A percentile compares a stretch with the other conserved stretches of the same genome.
Conservation (phyloP, 1,140 invertebrate species). For the Potamilus streckersoni region DNA sequence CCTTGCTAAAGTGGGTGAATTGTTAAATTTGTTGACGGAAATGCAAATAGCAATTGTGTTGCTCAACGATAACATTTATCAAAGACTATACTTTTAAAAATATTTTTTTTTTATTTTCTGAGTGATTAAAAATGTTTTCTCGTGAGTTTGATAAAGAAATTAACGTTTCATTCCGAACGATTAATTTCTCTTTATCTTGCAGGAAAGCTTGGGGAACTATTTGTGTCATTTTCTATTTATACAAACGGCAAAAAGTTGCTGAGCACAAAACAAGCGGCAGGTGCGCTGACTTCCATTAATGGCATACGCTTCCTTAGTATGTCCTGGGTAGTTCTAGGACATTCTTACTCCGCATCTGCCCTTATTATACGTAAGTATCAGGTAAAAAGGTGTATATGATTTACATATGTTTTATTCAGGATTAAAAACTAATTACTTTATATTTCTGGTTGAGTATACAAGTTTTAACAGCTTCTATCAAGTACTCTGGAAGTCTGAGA, state of each 20-base stretch:
- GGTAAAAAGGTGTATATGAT: no score
- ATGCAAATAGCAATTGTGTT: background rate
- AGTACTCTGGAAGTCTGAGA: no score
- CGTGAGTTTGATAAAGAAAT: background rate
- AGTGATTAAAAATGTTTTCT: background rate
- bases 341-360: slow-evolving; percentile 71
- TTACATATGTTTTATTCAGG: no score
- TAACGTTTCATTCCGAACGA: background rate
- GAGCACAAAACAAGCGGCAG: slow-evolving; percentile 33
- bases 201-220: slow-evolving; percentile 35
- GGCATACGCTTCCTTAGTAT: slow-evolving; percentile 79
- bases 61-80: background rate
- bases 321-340: slow-evolving; percentile 92
- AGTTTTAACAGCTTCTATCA: no score
- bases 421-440: no score
- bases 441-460: no score
- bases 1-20: no score
- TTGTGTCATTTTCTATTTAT: slow-evolving; percentile 50
- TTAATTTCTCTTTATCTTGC: background rate
- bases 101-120: background rate
- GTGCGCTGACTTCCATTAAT: slow-evolving; percentile 40
- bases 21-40: background rate
- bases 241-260: slow-evolving; percentile 47
- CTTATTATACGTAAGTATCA: no score
- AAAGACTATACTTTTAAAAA: background rate